Base-by-base conservation (phyloP, 2,113 vertebrate species). In the Indicator maculatus region DNA sequence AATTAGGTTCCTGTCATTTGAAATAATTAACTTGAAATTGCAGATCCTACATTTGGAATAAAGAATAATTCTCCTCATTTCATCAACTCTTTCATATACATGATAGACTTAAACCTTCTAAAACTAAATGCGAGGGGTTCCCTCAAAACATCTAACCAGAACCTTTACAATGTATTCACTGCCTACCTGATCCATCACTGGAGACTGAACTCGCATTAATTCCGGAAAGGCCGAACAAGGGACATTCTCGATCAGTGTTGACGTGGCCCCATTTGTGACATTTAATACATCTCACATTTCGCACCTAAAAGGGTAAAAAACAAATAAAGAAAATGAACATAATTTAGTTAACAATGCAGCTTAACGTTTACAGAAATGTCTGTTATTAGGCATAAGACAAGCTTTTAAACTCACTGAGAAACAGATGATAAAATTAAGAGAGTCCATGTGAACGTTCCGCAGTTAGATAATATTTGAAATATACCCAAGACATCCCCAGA, bases 191-290 rank as follows among this genome's bases (percentile, higher is more conserved):
- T 56, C 99, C 99, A 78, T 99, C 99, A 23, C 95, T 97, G 78
- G 98, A 96, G 97, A 99, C 97, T 11, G 99, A 98, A 92, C 99
- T 99, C 19, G 99, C 99, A 8, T 99, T 99, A 97, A 99, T 99
- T 65, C 99, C 99, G n/a, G 99, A 99, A 78, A 99, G 98, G n/a
- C 99, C 99, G 94, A 98, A 99, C 16, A 99, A 98, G 66, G 99
- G 99, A 94, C 99, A 99, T 83, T 99, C 99, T 93, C 99, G 97
- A 95, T 99, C 99, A 3, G 99, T 99, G 98, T 99, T 99, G 85
- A 99, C 99, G 6, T 99, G 99, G 81, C 99, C 99, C 99, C 99
- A 99, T 88, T 99, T 99, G 97, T 99, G 99, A 96, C 99, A 99
- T 92, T 99, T 99, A 95, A 99, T 99, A 86, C 99, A 99, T 11